These are phyloP conservation scores for Bufo gargarizans DNA, from an alignment of 2,113 vertebrate genomes.

Conservation along the genomic window DNA sequence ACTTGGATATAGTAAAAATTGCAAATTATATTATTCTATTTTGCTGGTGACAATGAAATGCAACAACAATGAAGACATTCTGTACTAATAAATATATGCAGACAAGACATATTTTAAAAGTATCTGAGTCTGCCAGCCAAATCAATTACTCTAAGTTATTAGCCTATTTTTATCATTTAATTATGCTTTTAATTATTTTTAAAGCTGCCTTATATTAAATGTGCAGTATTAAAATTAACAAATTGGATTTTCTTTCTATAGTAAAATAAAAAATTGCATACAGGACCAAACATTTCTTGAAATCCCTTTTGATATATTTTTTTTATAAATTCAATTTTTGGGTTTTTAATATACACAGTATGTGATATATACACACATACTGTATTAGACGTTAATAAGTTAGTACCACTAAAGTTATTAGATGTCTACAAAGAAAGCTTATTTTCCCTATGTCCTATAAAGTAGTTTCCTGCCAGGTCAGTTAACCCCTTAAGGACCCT, in stretches of 20 bases:
- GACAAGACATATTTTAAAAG: neutral
- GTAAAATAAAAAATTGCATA: neutral
- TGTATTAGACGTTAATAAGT: too few relatives aligned
- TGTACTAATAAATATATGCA: neutral
- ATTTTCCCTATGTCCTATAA: too few relatives aligned
- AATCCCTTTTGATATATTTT: too few relatives aligned
- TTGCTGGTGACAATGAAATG: neutral
- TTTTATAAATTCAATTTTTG: too few relatives aligned
- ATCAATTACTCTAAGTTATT: neutral
- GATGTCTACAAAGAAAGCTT: too few relatives aligned
- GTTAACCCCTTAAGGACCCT: too few relatives aligned
- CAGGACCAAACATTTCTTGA: neutral
- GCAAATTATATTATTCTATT: neutral
- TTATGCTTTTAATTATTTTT: neutral
- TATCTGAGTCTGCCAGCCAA: neutral
- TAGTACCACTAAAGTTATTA: too few relatives aligned
- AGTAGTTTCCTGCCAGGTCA: too few relatives aligned
- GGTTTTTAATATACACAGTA: too few relatives aligned
- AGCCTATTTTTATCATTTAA: conserved; percentile 9
- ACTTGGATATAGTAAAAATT: neutral
- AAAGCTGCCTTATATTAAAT: neutral
- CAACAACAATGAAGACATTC: neutral
- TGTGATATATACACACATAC: too few relatives aligned
- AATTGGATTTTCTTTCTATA: neutral
- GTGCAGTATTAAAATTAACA: neutral